phyloP scores from a whole-genome alignment of 1,140 invertebrate species.

The Lysiphlebus fabarum region DNA sequence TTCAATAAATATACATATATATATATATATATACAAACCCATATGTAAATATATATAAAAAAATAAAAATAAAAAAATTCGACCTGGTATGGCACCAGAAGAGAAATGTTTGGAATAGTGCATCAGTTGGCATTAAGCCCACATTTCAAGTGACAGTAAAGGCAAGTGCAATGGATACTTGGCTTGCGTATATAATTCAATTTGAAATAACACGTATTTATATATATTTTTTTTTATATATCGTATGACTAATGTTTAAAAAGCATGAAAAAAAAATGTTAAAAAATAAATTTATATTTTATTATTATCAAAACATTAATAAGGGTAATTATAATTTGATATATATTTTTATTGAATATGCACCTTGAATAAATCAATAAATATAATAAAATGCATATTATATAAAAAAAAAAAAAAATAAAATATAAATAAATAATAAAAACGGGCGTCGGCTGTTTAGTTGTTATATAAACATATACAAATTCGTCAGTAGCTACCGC shows the following conservation, averaged over 20 bases:
- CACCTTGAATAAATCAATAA: no score
- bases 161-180: constrained; percentile 12
- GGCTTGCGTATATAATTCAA: constrained; percentile 11
- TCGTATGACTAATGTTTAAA: no score
- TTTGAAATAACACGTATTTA: background rate
- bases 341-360: no score
- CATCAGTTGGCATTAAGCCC: background rate
- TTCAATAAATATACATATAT: no score
- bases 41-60: background rate
- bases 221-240: no score
- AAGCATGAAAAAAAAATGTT: no score
- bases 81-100: constrained; percentile 11
- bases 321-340: no score
- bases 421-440: no score
- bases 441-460: background rate
- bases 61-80: constrained; percentile 1
- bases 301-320: no score
- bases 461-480: constrained; percentile 56
- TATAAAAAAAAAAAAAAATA: no score
- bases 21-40: background rate
- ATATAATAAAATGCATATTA: no score
- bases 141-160: constrained; percentile 10
- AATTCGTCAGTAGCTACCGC: constrained; percentile 53
- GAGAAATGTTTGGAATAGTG: constrained; percentile 10
- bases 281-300: no score